Conservation (phyloP, 2,888 invertebrate species). For the Griposia aprilina region DNA sequence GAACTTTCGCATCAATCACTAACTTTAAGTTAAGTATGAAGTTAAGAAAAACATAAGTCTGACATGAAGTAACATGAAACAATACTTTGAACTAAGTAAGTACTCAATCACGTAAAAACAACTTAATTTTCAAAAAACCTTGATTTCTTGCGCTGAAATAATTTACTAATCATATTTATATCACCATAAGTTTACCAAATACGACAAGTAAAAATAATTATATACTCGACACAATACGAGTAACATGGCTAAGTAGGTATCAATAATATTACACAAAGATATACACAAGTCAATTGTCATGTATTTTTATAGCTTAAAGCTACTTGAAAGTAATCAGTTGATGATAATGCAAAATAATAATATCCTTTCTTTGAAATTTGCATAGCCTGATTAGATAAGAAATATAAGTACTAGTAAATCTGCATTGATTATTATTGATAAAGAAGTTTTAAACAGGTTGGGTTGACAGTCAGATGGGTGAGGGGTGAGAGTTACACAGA, state of each 20-base stretch:
- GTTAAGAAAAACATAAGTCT: neutral
- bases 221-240: too few species aligned
- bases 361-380: slow-evolving; percentile 33
- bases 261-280: neutral
- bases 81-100: neutral
- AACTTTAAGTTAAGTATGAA: neutral
- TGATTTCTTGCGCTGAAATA: neutral
- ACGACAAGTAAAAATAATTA: too few species aligned
- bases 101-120: neutral
- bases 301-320: slow-evolving; percentile 1
- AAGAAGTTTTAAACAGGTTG: slow-evolving; percentile 5
- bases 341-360: slow-evolving; percentile 11
- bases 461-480: neutral
- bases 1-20: neutral
- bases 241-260: neutral
- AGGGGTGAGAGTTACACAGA: neutral
- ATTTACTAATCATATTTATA: too few species aligned
- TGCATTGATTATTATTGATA: slow-evolving; percentile 17
- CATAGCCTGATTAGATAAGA: slow-evolving; percentile 38
- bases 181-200: too few species aligned
- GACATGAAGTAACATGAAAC: neutral
- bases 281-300: neutral
- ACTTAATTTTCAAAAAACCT: neutral
- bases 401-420: slow-evolving; percentile 10
- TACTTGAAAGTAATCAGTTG: slow-evolving; percentile 23